Evolutionary conservation across 2,113 vertebrate genomes (phyloP), one percentile per base, ranked within the genome.

Genomic region (Proterorhinus semilunaris): DNA sequence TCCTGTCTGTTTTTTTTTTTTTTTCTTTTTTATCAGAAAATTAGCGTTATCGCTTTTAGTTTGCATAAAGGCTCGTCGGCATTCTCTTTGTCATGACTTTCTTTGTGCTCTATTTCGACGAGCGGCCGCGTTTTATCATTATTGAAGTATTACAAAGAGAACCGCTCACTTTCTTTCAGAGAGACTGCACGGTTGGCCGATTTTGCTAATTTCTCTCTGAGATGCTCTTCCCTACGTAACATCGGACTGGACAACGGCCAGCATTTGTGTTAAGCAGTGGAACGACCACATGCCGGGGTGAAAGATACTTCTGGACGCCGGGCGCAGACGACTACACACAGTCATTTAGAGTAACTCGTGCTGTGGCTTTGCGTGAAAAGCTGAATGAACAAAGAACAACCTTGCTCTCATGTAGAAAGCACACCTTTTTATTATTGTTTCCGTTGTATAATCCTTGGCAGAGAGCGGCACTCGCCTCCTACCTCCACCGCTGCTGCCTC

Each of bases 401-500:
- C 53, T 10, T 21, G 16, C 21, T 5, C 16, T 16, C 16, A 17
- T 53, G 21, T 53, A 54, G 8, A 54, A 9, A 21, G 53, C 21
- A 57, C 27, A 36, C 10, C 54, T 36, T 36, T 57, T 4, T 57
- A 7, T 10, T 7, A 12, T 21, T 13, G 21, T 57, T 57, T 57
- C 54, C 54, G 51, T 57, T 57, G 21, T 21, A 57, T 58, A 42
- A 58, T 16, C 51, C 54, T 57, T 57, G 54, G 21, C 54, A 10
- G 8, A 21, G 54, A 17, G 1, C 51, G 4, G 4, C 8, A 0
- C 52, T 57, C 54, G 3, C 54, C 54, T 57, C 54, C 54, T 57
- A 36, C 54, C 54, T 57, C 54, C 54, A 11, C 54, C 54, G 10
- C 54, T 47, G 46, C 46, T 36, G 10, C 54, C 54, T 57, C 54